Evolutionary conservation across 2,888 invertebrate genomes (phyloP).

Genomic region (Dioctria linearis): DNA sequence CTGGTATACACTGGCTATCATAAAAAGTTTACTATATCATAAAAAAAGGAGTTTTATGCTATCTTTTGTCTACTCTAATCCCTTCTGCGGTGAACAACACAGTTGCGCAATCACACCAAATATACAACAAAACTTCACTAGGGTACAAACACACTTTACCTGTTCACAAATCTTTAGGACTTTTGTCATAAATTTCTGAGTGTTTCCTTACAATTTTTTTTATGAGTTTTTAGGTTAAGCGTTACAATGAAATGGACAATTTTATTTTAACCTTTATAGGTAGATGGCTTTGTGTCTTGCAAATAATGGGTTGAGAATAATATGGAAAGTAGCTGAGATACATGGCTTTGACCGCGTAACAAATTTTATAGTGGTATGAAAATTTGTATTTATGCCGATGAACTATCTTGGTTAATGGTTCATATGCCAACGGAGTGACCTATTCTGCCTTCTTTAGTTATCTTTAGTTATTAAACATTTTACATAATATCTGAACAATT

Average conservation of each 20-base stretch:
- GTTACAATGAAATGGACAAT: slow-evolving; percentile 3
- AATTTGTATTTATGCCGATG: too few relatives aligned
- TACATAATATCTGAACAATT: too few relatives aligned
- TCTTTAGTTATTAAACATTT: too few relatives aligned
- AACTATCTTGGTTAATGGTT: too few relatives aligned
- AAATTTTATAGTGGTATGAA: too few relatives aligned
- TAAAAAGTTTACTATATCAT: slow-evolving; percentile 25
- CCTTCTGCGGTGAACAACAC: slow-evolving; percentile 1
- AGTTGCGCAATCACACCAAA: background rate
- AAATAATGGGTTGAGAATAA: too few relatives aligned
- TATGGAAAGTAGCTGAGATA: too few relatives aligned
- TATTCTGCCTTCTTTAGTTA: too few relatives aligned
- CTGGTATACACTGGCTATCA: background rate
- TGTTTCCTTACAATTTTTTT: slow-evolving; percentile 28
- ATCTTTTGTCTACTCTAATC: slow-evolving; percentile 26
- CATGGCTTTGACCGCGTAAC: too few relatives aligned
- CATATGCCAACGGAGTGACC: too few relatives aligned
- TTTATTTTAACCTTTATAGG: background rate
- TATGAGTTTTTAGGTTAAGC: slow-evolving; percentile 19
- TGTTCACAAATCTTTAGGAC: background rate
- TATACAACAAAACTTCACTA: background rate
- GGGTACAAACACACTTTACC: slow-evolving; percentile 16
- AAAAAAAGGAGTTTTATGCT: slow-evolving; percentile 15
- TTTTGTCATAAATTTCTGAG: slow-evolving; percentile 42
- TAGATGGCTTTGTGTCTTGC: background rate